These are phyloP conservation scores for Hypomecis atomaria DNA, from an alignment of 2,888 invertebrate genomes.

Conservation along the genomic window DNA sequence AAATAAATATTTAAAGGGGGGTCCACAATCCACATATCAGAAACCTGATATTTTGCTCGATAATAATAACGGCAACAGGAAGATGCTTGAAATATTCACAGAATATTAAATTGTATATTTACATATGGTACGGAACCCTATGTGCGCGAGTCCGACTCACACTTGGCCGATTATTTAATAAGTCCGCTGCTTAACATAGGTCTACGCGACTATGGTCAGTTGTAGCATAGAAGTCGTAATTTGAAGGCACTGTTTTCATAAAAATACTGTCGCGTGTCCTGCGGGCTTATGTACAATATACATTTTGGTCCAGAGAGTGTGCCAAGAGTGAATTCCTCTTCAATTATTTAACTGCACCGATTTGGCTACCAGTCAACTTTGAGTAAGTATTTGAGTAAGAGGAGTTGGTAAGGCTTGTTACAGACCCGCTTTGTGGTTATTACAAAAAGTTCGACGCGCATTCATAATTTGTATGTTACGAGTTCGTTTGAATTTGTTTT, in stretches of 20 bases:
- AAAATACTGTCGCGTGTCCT: conserved; percentile 9
- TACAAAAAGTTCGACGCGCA: neutral
- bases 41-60: no score
- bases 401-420: conserved; percentile 10
- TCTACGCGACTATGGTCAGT: neutral
- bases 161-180: no score
- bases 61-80: no score
- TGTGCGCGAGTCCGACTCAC: no score
- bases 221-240: neutral
- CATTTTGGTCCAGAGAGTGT: conserved; percentile 18
- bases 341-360: conserved; percentile 30
- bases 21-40: no score
- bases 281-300: conserved; percentile 20
- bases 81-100: no score
- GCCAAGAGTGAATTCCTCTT: conserved; percentile 25
- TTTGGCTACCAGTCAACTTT: conserved; percentile 30
- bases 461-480: neutral
- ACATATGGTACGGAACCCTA: no score
- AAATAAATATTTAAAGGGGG: no score
- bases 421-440: conserved; percentile 6
- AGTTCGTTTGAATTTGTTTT: neutral
- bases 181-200: no score
- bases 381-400: conserved; percentile 18
- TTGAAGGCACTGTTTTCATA: neutral
- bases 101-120: no score